Conservation (phyloP, 92 coral and sea anemone genomes). For the Epizoanthus scotinus region DNA sequence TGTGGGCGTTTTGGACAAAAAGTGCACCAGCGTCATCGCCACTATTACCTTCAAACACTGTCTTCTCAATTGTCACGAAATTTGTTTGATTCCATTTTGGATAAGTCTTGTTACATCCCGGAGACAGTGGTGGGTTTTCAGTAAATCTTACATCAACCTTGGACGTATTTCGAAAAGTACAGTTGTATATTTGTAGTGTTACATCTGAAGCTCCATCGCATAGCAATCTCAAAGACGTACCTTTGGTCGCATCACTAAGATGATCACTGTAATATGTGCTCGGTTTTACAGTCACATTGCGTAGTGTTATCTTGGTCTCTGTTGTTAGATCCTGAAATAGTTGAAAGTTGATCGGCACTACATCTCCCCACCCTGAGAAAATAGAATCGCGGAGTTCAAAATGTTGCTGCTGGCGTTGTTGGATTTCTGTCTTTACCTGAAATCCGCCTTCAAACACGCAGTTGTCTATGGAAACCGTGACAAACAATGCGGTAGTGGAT, state of each 20-base stretch:
- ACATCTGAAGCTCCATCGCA: neutral
- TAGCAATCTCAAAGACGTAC: slow-evolving; percentile 1
- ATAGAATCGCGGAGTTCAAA: slow-evolving; percentile 11
- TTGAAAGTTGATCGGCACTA: slow-evolving; percentile 16
- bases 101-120: slow-evolving; percentile 24
- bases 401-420: neutral
- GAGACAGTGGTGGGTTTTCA: slow-evolving; percentile 14
- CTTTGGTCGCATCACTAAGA: neutral
- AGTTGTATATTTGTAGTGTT: neutral
- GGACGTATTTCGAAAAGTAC: slow-evolving; percentile 6
- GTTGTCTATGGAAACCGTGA: neutral
- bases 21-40: slow-evolving; percentile 48
- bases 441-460: slow-evolving; percentile 6
- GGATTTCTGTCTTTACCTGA: neutral
- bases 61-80: slow-evolving; percentile 39
- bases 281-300: neutral
- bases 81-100: slow-evolving; percentile 46
- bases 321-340: neutral
- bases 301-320: neutral
- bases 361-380: slow-evolving; percentile 12
- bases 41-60: slow-evolving; percentile 43
- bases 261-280: neutral
- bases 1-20: slow-evolving; percentile 33
- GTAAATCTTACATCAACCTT: slow-evolving; percentile 6
- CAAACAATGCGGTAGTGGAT: neutral